Evolutionary conservation across 2,797 vertebrate genomes (phyloP), one percentile per base, ranked within the genome.

Genomic region (Alectoris magna): DNA sequence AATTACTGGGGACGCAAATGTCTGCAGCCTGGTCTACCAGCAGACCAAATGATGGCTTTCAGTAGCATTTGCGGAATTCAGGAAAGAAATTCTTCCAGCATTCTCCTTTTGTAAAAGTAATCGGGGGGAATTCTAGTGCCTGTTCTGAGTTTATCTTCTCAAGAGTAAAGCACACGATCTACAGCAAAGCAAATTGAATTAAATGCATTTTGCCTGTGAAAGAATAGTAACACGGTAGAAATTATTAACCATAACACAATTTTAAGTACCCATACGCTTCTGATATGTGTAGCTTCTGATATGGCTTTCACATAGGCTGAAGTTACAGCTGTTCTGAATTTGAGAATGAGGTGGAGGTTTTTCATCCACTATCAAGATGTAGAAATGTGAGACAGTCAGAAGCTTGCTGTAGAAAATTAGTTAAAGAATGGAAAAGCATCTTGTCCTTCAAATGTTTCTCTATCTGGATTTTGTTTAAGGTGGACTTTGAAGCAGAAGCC

Each of bases 41-140:
- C 15, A 76, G n/a, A 84, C 46, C 10, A 43, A 63, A 23, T 60
- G 44, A 23, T 83, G 53, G n/a, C 67, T 94, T 83, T 86, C 56
- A 80, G 63, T 24, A 38, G 73, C 38, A 3, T 39, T 80, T 91
- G 71, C 86, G 67, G 70, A 48, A 12, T 39, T 91, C 39, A 71
- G 60, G 62, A 21, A 23, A 48, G 48, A 27, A 63, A n/a, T 48
- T 15, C n/a, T 83, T 39, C 83, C 69, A 76, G 10, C 8, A 1
- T 70, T 63, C 27, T 49, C 31, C 43, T 85, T 74, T 41, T 70
- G 21, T 59, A 14, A 22, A 22, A 87, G 49, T 69, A 53, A 69
- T 34, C 24, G 49, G 39, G 7, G 39, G 29, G 34, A 58, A 23
- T 75, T 34, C 23, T 64, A 31, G 44, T 87, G 26, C 38, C 27